Evolutionary conservation across 2,888 invertebrate genomes (phyloP), one percentile per base, ranked within the genome.

Genomic region (Crepidodera aurea): DNA sequence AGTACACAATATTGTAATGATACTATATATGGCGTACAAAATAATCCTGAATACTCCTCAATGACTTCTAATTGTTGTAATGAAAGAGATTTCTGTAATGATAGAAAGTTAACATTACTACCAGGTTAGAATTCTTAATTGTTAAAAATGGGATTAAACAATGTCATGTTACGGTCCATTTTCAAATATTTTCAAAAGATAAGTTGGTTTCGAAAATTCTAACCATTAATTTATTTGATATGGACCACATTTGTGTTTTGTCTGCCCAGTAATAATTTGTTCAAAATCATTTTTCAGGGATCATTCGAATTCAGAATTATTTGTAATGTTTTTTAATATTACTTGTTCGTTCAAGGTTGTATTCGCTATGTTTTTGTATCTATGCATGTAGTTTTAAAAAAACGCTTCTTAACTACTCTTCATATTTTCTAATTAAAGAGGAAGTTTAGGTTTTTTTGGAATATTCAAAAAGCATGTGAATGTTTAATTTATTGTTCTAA

Each of bases 31-130:
- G 69, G 64, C 56, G 51, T 64, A 18, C 46, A 58, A 44, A 67
- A 67, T 57, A 71, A 73, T 69, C 69, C 75, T 40, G 70, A 73
- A 51, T 69, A 69, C 67, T 68, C 69, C 55, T 65, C 71, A 67
- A 66, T 64, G 66, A 64, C 67, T 18, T 70, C 73, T 50, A 64
- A 73, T 72, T 91, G 90, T 87, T 91, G 90, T 83, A 80, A 81
- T 64, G 78, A 84, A 75, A 83, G 84, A 80, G 89, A 90, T 85
- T 88, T 84, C 85, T 92, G 91, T 87, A 91, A 89, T 80, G 78
- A 76, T 69, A 75, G 83, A 29, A 37, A 22, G 7, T 51, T 65
- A 51, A 44, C 60, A 13, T 62, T 67, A 22, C 37, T 39, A 27
- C 25, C 57, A 57, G 59, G 63, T 59, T 63, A 63, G 48, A 61